These are phyloP conservation scores for Pelagia noctiluca DNA, from an alignment of 30 jellyfish, hydroid and myxozoan genomes.

Conservation along the genomic window DNA sequence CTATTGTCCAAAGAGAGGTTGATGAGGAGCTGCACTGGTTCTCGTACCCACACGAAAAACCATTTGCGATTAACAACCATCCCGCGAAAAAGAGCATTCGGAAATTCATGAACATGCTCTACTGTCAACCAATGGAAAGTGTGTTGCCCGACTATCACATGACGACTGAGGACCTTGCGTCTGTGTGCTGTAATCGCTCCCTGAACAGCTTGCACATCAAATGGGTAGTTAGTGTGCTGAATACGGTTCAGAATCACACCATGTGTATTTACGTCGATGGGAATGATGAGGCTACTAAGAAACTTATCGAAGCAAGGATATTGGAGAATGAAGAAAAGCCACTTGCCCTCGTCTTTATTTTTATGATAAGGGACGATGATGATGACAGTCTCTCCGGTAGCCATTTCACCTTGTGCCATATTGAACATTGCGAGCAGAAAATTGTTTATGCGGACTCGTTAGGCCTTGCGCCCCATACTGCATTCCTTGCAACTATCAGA, in stretches of 20 bases:
- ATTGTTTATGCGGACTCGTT: not conserved
- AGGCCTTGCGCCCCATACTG: not conserved
- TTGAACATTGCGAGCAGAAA: not conserved
- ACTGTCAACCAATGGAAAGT: not conserved
- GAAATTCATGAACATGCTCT: not conserved
- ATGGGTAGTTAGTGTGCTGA: not conserved
- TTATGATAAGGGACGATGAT: not conserved
- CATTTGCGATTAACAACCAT: not conserved
- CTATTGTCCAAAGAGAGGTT: not conserved
- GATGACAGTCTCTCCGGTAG: not conserved
- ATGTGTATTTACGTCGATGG: not conserved
- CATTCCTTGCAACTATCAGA: not conserved
- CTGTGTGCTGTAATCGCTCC: slow-evolving; percentile 1
- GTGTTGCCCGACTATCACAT: not conserved
- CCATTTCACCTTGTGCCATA: not conserved
- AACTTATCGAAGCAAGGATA: not conserved
- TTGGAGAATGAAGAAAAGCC: not conserved
- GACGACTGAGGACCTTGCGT: not conserved
- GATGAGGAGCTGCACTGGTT: slow-evolving; percentile 3
- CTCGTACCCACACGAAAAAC: not conserved
- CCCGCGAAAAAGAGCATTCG: not conserved
- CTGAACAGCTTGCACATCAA: not conserved
- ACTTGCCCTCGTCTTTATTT: not conserved
- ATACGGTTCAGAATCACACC: not conserved
- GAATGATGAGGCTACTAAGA: not conserved